Conservation (phyloP, 2,113 vertebrate genomes). For the Hippolais icterina region DNA sequence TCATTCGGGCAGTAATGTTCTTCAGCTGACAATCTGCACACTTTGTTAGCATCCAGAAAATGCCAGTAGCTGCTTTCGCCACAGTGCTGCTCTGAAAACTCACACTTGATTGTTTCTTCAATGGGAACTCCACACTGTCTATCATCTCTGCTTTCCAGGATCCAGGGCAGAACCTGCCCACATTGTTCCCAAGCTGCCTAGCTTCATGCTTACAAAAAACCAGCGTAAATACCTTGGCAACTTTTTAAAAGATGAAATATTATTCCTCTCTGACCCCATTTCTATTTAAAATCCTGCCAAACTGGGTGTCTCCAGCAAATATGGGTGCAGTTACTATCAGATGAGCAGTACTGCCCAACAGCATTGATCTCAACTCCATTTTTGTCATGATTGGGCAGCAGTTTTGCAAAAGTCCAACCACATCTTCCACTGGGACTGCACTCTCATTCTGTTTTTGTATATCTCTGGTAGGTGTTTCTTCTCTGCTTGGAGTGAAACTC, state of each 20-base stretch:
- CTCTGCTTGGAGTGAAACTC: not conserved
- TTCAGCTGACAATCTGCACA: not conserved
- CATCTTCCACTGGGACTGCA: not conserved
- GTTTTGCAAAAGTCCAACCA: not conserved
- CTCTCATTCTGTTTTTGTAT: not conserved
- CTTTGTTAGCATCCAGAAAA: not conserved
- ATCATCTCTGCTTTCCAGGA: not conserved
- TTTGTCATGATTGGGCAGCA: rapidly evolving
- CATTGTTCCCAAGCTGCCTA: not conserved
- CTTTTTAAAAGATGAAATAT: not conserved
- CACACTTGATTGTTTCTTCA: not conserved
- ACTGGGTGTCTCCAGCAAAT: not conserved
- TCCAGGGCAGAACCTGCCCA: not conserved
- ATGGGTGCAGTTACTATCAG: not conserved
- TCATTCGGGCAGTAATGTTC: not conserved
- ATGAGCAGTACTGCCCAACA: not conserved
- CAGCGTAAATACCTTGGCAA: not conserved
- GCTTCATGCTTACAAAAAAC: not conserved
- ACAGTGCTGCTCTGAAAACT: not conserved
- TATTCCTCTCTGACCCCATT: not conserved
- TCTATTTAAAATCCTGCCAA: not conserved
- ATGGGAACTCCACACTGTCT: rapidly evolving
- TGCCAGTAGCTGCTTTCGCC: not conserved
- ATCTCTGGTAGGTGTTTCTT: not conserved
- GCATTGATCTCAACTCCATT: not conserved